These are phyloP conservation scores for Xestoiulus laeticollis DNA, from an alignment of 2,888 invertebrate genomes.

Conservation along the genomic window DNA sequence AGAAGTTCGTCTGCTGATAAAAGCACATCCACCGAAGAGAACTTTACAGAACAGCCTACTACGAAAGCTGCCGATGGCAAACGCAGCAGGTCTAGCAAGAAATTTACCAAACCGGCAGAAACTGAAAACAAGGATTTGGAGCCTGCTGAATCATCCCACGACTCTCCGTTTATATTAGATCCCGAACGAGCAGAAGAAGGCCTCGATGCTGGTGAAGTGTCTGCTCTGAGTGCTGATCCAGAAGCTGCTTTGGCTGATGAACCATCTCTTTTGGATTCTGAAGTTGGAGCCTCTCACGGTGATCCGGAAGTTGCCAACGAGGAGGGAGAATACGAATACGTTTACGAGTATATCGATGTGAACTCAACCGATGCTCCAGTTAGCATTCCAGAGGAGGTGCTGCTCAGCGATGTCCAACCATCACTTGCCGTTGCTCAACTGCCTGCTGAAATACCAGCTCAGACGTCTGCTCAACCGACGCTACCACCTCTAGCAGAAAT, in stretches of 20 bases:
- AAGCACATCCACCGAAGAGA: background rate
- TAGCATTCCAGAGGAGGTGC: slow-evolving; percentile 46
- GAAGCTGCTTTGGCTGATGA: background rate
- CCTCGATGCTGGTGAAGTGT: background rate
- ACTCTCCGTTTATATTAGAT: slow-evolving; percentile 47
- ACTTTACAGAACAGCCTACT: background rate
- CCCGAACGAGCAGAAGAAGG: slow-evolving; percentile 27
- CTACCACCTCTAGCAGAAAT: background rate
- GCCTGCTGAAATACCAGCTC: background rate
- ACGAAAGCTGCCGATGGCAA: background rate
- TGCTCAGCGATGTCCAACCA: slow-evolving; percentile 25
- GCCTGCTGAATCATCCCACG: slow-evolving; percentile 54
- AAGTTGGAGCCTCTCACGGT: background rate
- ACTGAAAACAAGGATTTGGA: slow-evolving; percentile 49
- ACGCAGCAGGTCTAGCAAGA: background rate
- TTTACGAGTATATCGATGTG: slow-evolving; percentile 54
- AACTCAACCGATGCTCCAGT: slow-evolving; percentile 51
- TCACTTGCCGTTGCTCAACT: background rate
- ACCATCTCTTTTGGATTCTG: background rate
- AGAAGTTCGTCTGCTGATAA: background rate
- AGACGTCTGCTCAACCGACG: background rate
- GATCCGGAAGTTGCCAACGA: slow-evolving; percentile 39
- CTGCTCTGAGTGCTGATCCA: background rate
- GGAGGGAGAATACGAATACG: slow-evolving; percentile 54
- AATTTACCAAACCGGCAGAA: background rate